A percentile compares a stretch with the other conserved stretches of the same genome.
These are phyloP conservation scores for Agrilus mali DNA, from an alignment of 2,888 invertebrate species.

Conservation along the genomic window DNA sequence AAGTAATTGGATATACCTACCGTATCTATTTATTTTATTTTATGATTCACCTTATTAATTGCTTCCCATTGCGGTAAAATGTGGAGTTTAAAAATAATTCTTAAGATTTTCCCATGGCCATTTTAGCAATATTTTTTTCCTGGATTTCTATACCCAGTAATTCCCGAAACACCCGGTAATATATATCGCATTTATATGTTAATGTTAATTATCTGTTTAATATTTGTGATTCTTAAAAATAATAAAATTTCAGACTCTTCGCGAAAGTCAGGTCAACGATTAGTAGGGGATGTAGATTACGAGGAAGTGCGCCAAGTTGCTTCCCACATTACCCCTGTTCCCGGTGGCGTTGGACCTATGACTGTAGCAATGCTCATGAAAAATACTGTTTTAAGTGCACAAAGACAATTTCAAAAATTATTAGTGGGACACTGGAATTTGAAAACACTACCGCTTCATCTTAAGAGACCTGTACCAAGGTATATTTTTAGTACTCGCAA, in stretches of 20 bases:
- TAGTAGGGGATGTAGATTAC: slow-evolving; percentile 94
- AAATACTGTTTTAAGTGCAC: slow-evolving; percentile 82
- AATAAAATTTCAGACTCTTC: slow-evolving; percentile 45
- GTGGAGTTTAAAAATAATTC: too few species aligned
- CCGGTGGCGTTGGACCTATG: slow-evolving; percentile 98
- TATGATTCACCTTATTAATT: too few species aligned
- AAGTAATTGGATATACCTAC: too few species aligned
- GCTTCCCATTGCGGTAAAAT: too few species aligned
- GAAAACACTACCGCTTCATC: slow-evolving; percentile 49
- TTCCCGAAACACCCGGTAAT: too few species aligned
- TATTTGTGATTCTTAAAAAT: too few species aligned
- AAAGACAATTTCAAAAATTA: slow-evolving; percentile 44
- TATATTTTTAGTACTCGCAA: slow-evolving; percentile 26
- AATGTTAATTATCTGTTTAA: too few species aligned
- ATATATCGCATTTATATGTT: too few species aligned
- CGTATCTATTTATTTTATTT: too few species aligned
- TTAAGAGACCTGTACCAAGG: slow-evolving; percentile 73
- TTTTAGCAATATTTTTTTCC: too few species aligned
- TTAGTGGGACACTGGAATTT: slow-evolving; percentile 59
- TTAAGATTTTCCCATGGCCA: too few species aligned
- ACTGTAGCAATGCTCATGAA: slow-evolving; percentile 97
- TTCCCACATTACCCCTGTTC: slow-evolving; percentile 86
- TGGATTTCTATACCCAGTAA: too few species aligned
- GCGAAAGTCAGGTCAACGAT: slow-evolving; percentile 64
- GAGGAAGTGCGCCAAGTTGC: slow-evolving; percentile 68